Conservation (phyloP, 2,113 vertebrate genomes). For the Dipodomys spectabilis region DNA sequence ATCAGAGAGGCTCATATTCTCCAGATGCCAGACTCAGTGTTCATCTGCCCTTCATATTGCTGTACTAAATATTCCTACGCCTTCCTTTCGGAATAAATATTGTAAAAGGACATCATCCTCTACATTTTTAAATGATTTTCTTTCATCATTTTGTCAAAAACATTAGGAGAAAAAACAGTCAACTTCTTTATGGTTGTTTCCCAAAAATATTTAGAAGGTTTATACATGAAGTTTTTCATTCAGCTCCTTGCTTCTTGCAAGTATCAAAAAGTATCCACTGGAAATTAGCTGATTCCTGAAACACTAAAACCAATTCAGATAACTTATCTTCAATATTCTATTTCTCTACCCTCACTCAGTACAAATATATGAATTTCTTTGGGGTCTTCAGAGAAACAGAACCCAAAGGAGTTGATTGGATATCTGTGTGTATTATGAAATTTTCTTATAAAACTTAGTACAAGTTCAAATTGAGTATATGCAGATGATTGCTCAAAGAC, state of each 20-base stretch:
- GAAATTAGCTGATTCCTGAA: not conserved
- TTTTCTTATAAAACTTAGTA: not conserved
- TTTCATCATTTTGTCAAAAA: constrained; percentile 3
- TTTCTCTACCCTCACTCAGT: not conserved
- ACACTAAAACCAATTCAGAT: not conserved
- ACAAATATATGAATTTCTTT: not conserved
- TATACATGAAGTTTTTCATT: not conserved
- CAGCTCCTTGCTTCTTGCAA: not conserved
- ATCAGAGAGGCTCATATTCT: no score
- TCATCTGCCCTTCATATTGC: no score
- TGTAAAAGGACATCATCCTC: no score
- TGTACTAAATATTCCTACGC: no score
- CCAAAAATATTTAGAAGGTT: not conserved
- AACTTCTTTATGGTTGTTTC: not conserved
- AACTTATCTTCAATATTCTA: not conserved
- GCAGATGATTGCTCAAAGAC: not conserved
- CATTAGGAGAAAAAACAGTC: not conserved
- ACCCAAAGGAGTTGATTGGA: not conserved
- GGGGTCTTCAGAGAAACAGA: not conserved
- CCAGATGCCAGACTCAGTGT: no score
- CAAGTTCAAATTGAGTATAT: not conserved
- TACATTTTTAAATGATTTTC: not conserved
- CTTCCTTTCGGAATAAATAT: no score
- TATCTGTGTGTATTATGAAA: not conserved
- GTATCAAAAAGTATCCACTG: not conserved